phyloP scores from a whole-genome alignment of 2,797 vertebrate species.

The Moxostoma hubbsi region DNA sequence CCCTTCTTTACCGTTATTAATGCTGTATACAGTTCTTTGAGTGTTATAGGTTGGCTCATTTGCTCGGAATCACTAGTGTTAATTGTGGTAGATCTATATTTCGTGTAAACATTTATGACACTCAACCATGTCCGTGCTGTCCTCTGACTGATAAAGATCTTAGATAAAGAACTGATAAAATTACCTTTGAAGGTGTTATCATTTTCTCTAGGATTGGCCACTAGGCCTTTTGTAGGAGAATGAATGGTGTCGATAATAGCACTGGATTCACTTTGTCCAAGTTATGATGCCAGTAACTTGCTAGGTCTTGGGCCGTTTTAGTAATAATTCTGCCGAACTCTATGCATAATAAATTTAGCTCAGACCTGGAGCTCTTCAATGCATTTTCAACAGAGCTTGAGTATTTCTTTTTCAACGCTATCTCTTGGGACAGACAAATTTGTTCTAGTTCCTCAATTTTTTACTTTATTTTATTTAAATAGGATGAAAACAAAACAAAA shows the following conservation, averaged over 20 bases:
- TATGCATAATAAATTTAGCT: slow-evolving; percentile 9
- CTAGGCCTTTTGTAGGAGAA: background rate
- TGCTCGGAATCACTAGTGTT: background rate
- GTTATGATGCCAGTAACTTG: slow-evolving; percentile 3
- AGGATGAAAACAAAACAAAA: background rate
- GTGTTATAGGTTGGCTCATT: slow-evolving; percentile 8
- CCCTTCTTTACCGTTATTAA: background rate
- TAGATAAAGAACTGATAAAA: no score
- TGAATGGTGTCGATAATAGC: background rate
- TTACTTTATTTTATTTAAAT: background rate
- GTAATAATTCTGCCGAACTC: slow-evolving; percentile 2
- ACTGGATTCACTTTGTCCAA: background rate
- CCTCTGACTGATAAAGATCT: background rate
- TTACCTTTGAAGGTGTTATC: background rate
- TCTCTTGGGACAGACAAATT: slow-evolving; percentile 4
- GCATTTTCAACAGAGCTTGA: background rate
- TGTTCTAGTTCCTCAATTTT: slow-evolving; percentile 13
- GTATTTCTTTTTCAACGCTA: background rate
- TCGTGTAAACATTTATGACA: background rate
- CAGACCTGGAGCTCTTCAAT: slow-evolving; percentile 7
- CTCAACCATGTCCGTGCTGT: background rate
- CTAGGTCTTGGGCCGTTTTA: background rate
- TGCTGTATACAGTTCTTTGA: background rate
- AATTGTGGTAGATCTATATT: slow-evolving; percentile 11
- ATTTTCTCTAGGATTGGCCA: background rate